Evolutionary conservation across 2,113 vertebrate genomes (phyloP).

Genomic region (Perca schrenkii): DNA sequence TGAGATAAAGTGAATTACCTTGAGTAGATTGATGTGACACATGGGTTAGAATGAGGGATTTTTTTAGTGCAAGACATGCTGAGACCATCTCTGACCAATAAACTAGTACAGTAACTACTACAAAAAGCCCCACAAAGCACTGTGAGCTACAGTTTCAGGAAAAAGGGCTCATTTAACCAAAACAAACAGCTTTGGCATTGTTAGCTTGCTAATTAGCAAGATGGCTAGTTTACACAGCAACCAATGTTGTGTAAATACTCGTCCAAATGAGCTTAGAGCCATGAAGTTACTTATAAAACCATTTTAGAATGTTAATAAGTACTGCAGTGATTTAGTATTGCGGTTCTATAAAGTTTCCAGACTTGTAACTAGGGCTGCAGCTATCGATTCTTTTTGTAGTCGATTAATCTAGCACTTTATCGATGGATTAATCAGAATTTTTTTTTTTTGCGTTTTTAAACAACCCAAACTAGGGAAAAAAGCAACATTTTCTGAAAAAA

Average conservation of each 20-base stretch:
- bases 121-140: background rate
- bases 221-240: slow-evolving; percentile 21
- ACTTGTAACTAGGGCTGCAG: too few relatives aligned
- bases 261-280: slow-evolving; percentile 15
- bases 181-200: slow-evolving; percentile 21
- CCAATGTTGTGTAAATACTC: slow-evolving; percentile 11
- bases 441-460: too few relatives aligned
- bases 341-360: background rate
- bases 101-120: background rate
- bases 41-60: slow-evolving; percentile 87
- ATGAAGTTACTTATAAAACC: background rate
- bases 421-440: too few relatives aligned
- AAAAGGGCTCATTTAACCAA: slow-evolving; percentile 14
- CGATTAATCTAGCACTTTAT: too few relatives aligned
- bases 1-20: slow-evolving; percentile 80
- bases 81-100: slow-evolving; percentile 42
- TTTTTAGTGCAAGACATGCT: slow-evolving; percentile 39
- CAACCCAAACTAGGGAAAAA: too few relatives aligned
- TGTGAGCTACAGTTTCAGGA: slow-evolving; percentile 2
- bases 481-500: too few relatives aligned
- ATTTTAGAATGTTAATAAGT: background rate
- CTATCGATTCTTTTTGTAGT: too few relatives aligned
- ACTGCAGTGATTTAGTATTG: background rate
- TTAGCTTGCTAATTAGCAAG: slow-evolving; percentile 31
- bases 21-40: slow-evolving; percentile 92